phyloP scores from a whole-genome alignment of 2,888 invertebrate species.

The Atrina japonica region DNA sequence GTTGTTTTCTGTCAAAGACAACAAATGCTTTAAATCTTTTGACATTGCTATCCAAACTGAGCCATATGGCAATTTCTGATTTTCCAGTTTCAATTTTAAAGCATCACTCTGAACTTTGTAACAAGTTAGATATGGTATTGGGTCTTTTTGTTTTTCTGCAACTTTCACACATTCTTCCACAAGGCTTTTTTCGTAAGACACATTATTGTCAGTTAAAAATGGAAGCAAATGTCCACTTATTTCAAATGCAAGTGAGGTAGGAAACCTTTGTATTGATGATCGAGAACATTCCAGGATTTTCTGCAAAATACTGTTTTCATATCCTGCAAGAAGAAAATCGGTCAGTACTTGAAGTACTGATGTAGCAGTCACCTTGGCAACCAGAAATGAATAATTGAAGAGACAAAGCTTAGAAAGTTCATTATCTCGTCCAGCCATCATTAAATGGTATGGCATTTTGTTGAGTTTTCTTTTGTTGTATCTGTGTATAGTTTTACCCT shows the following conservation, averaged over 20 bases:
- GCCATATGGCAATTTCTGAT: constrained; percentile 82
- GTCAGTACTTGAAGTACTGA: constrained; percentile 95
- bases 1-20: constrained; percentile 53
- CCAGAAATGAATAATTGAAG: constrained; percentile 98
- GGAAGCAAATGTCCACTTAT: constrained; percentile 94
- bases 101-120: constrained; percentile 57
- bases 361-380: constrained; percentile 95
- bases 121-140: constrained; percentile 60
- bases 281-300: constrained; percentile 53
- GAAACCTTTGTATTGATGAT: constrained; percentile 92
- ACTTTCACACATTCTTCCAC: constrained; percentile 52
- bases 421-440: constrained; percentile 83
- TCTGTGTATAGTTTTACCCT: constrained; percentile 32
- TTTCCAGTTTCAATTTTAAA: constrained; percentile 54
- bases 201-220: constrained; percentile 46
- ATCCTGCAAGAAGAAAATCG: constrained; percentile 85
- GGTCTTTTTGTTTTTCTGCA: constrained; percentile 77
- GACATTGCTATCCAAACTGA: constrained; percentile 50
- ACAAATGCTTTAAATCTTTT: constrained; percentile 54
- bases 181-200: constrained; percentile 49
- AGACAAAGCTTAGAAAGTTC: constrained; percentile 95
- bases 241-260: constrained; percentile 96
- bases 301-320: constrained; percentile 87
- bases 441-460: constrained; percentile 75
- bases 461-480: constrained; percentile 77